Percentiles rank a stretch among this genome's conserved stretches.
Conservation (phyloP, 2,113 vertebrate species). For the Chiloscyllium plagiosum region DNA sequence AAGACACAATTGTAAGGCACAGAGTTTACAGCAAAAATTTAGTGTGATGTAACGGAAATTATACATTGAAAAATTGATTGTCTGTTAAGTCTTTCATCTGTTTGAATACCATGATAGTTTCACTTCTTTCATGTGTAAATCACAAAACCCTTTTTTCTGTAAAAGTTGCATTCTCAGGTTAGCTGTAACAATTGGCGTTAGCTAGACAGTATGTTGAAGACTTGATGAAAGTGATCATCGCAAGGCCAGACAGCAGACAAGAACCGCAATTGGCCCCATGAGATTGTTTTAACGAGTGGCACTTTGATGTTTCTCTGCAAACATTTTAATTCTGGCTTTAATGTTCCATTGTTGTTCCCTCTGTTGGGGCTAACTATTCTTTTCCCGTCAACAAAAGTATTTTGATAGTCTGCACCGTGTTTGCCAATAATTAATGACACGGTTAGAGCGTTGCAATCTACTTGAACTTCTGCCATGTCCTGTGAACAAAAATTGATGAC, state of each 20-base stretch:
- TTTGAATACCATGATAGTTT: too few species aligned
- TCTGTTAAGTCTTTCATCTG: too few species aligned
- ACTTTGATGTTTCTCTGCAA: not conserved
- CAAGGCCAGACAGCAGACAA: not conserved
- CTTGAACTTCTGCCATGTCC: not conserved
- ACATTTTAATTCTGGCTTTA: not conserved
- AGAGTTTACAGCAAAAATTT: too few species aligned
- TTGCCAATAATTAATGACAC: not conserved
- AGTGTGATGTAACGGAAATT: too few species aligned
- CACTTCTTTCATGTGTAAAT: too few species aligned
- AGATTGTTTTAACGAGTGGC: not conserved
- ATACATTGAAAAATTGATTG: too few species aligned
- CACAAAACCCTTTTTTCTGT: too few species aligned
- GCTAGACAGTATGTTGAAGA: too few species aligned
- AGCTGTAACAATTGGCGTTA: too few species aligned
- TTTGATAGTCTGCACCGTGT: not conserved
- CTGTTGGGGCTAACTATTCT: not conserved
- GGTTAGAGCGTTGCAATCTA: not conserved
- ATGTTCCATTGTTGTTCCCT: not conserved
- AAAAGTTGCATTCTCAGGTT: too few species aligned
- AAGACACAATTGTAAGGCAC: too few species aligned
- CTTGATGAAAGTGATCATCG: too few species aligned
- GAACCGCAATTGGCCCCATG: not conserved
- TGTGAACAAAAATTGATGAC: not conserved
- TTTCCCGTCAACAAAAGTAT: not conserved